Evolutionary conservation across 1,140 invertebrate species (phyloP), one percentile per base, ranked within the genome.

Genomic region (Penaeus japonicus): DNA sequence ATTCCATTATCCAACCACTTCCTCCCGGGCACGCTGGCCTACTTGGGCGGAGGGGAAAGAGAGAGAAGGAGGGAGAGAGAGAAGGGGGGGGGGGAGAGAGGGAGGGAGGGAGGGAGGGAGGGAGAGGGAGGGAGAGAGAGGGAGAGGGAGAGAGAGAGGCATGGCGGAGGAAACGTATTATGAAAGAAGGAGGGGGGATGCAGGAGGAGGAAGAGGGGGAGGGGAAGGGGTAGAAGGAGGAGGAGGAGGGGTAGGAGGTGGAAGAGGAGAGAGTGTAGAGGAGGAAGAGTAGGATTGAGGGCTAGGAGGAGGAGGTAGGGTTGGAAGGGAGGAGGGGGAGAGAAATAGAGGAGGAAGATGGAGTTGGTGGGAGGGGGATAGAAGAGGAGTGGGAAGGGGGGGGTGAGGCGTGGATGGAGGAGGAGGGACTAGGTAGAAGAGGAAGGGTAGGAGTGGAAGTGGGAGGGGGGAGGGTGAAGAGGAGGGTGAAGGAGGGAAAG

Each of bases 1-100:
- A 73, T 73, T 73, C 70, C 70, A 73, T 73, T 73, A 73, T 73
- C 70, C 70, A 73, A 73, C 70, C 70, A 73, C 70, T 73, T 73
- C 70, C 70, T 73, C 70, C 20, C 27, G 27, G 27, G 35, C 27
- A n/a, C 70, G 27, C 24, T 32, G 24, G 35, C 70, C 70, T 32
- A 30, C 70, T 32, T 32, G 17, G 27, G 4, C 24, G 35, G 59
- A 32, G 4, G 2, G 22, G 47, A 3, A 24, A 55, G 84, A 39
- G 15, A 20, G 47, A 39, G 53, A n/a, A 7, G 7, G 35, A 39
- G 35, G 7, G 35, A 39, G 39, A 39, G 47, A 47, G 47, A 47
- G 47, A 47, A 82, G n/a, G 4, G 12, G 20, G 54, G 12, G 54
- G 32, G 84, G 30, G 3, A 10, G 54, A 47, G 53, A 12, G 12